Evolutionary conservation across 1,140 invertebrate species (phyloP), one percentile per base, ranked within the genome.

Genomic region (Dolichoris vasculosae): DNA sequence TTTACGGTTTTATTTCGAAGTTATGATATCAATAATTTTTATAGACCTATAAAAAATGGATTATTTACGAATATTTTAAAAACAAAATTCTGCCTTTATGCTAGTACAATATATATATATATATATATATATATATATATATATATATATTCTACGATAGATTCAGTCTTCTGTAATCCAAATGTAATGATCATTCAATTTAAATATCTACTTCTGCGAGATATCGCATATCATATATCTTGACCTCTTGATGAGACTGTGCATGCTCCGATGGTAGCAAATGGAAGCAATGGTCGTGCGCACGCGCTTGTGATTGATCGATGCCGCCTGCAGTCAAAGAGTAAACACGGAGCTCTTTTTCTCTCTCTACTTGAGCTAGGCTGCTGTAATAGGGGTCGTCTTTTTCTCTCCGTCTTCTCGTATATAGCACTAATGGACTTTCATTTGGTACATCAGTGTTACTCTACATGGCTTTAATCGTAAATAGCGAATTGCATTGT

Each of bases 271-370:
- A 30, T 17, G 35, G 77, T 11, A 55, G 59, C 26, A 67, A 69
- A 48, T n/a, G 63, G 59, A 69, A 69, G 79, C n/a, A 13, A 40
- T 63, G 4, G 38, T 30, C 20, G 63, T 32, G 59, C 63, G 40
- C n/a, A 46, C 43, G 81, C 48, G 32, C 64, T 71, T 15, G 32
- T 63, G 82, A 83, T 83, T 76, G 82, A 83, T 75, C 67, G 46
- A 73, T 73, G 81, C n/a, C 81, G 69, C 40, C 23, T 59, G 48
- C 67, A 82, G 69, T 82, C 69, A 82, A 82, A 59, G 81, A 67
- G 46, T 82, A 82, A 82, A 32, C 67, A 32, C n/a, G 8, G 20
- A 1, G 38, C 38, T 32, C n/a, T 15, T 13, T 23, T 63, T 48
- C 46, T 46, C 40, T 48, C 73, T 67, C 64, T 59, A 3, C 35